Evolutionary conservation across 1,140 invertebrate genomes (phyloP).

Genomic region (Cherax destructor): DNA sequence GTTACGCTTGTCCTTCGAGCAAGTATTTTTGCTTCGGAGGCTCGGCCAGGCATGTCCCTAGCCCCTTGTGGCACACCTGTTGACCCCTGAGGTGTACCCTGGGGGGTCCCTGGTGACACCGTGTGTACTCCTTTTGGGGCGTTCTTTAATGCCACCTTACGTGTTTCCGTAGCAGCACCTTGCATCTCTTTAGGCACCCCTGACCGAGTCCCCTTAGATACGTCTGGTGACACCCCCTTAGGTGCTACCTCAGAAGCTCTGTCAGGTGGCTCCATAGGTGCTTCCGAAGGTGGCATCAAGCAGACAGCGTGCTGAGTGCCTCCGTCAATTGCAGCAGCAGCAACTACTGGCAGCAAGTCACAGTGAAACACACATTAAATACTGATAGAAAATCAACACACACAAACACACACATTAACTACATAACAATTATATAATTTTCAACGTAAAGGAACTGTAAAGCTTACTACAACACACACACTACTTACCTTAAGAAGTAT

Average conservation of each 20-base stretch:
- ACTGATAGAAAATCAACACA: background rate
- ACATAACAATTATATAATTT: background rate
- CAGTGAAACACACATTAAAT: constrained; percentile 7
- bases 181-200: background rate
- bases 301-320: background rate
- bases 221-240: background rate
- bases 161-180: background rate
- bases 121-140: too few relatives aligned
- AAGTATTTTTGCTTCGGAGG: background rate
- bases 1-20: background rate
- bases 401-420: background rate
- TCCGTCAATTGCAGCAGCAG: background rate
- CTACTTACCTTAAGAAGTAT: too few relatives aligned
- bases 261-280: background rate
- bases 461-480: background rate
- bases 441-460: background rate
- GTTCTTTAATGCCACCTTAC: too few relatives aligned
- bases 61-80: too few relatives aligned
- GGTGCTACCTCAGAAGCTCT: background rate
- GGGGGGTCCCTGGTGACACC: too few relatives aligned
- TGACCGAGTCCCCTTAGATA: background rate
- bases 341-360: background rate
- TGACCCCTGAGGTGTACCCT: too few relatives aligned
- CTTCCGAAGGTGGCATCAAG: background rate
- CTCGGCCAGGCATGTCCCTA: background rate